Base-by-base conservation (phyloP, 2,888 invertebrate species). In the Orchesellides sinensis region DNA sequence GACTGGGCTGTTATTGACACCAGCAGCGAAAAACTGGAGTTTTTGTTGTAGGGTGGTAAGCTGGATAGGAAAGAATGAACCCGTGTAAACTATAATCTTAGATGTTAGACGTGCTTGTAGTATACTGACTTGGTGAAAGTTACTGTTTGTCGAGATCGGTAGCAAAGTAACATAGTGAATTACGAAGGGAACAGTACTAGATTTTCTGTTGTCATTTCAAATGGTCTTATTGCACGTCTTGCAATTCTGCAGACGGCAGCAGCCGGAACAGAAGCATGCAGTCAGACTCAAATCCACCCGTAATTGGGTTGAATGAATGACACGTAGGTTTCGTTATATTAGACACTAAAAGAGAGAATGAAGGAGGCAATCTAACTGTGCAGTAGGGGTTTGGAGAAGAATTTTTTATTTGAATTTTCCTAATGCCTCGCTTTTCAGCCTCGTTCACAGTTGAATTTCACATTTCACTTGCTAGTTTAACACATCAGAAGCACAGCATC, bases 291-390 rank as follows among this genome's bases (percentile, higher is more conserved):
- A 79, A 70, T 52, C 69, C 69, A 29, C 66, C 68, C 65, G 70
- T 79, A 79, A 79, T 79, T 79, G 79, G 80, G 80, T 68, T 72
- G 80, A 80, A 80, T 80, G 80, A 73, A 80, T 80, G 80, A 80
- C 80, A 80, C 80, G 80, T 80, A 72, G 56, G 47, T 66, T 80
- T 72, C 69, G 65, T 72, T 54, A 21, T 69, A 21, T 32, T 69
- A 49, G 68, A 32, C 59, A 77, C 32, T 47, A 47, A 63, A 32
- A 32, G 63, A 25, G 49, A 32, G 52, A 59, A 47, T 8, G 35
- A 78, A 72, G 59, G 59, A 40, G 49, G 49, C 78, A 78, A 69
- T 70, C 61, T 65, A 63, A 52, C 79, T 79, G n/a, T 54, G 45
- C 49, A 52, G 45, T 21, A 49, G 78, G 69, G 78, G 59, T 78